Conservation (phyloP, 2,888 invertebrate species). For the Labia minor region DNA sequence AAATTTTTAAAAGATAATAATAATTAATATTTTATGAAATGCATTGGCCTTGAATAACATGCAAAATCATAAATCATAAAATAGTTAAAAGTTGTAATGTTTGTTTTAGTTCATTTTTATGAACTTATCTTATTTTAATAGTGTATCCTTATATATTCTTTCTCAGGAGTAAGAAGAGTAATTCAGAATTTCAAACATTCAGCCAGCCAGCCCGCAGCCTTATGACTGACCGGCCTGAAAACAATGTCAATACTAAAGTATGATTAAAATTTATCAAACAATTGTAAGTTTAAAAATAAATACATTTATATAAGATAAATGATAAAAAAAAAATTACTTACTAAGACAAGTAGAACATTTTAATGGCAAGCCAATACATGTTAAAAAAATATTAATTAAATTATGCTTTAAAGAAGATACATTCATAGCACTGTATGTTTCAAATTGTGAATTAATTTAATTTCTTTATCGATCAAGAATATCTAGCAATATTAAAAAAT, state of each 20-base stretch:
- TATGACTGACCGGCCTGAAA: constrained; percentile 22
- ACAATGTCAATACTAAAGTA: constrained; percentile 19
- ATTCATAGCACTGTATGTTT: no score
- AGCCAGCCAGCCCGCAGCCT: constrained; percentile 19
- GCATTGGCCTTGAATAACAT: constrained; percentile 21
- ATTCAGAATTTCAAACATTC: not conserved
- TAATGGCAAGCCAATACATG: constrained; percentile 22
- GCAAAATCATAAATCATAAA: not conserved
- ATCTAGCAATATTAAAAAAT: no score
- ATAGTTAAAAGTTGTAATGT: not conserved
- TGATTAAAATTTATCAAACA: not conserved
- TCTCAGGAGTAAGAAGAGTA: not conserved
- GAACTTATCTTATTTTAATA: constrained; percentile 17
- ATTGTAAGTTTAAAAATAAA: constrained; percentile 4
- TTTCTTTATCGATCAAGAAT: no score
- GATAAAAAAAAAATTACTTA: constrained; percentile 15
- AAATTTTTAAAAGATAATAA: constrained; percentile 18
- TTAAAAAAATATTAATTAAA: constrained; percentile 6
- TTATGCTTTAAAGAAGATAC: not conserved
- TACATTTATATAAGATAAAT: not conserved
- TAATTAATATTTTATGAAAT: constrained; percentile 14
- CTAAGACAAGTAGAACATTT: not conserved
- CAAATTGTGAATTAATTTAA: no score
- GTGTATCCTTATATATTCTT: constrained; percentile 13
- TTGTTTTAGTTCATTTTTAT: constrained; percentile 15